Base-by-base conservation (phyloP, 2,888 invertebrate genomes). In the Eilema sororculum region DNA sequence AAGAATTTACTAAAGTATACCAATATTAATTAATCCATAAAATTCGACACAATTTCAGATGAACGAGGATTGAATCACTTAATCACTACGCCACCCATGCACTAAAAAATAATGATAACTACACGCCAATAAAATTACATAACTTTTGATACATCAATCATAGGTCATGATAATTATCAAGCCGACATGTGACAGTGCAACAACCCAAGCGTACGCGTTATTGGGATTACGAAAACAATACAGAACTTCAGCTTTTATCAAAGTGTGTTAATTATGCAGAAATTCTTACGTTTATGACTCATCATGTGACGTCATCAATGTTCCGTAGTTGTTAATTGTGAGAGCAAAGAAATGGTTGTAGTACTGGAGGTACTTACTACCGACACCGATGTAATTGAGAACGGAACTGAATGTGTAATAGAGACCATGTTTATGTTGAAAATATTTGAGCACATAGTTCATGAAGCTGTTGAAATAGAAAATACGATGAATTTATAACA, bases 231-330 rank as follows among this genome's bases (percentile, higher is more conserved):
- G 65, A 71, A 72, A 71, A 66, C 63, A 63, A 65, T 46, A 65
- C 20, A 30, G 25, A 30, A 65, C 59, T 66, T 67, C 28, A 63
- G 59, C 63, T 80, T 80, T 84, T 79, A 84, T 83, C 78, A 68
- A 77, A 77, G 78, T 80, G 67, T 76, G 78, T 84, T 83, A 82
- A 82, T 82, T 76, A 79, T 73, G 74, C 78, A 78, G 78, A 83
- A 84, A 79, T 75, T 78, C 73, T 75, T 74, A 76, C 77, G 74
- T 77, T 80, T 79, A 75, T 84, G 82, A 83, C 61, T 85, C 82
- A 84, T 81, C 72, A 79, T 74, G 30, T 84, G 84, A 85, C 85
- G 84, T 85, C 84, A 84, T 74, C 64, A 30, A 20, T 62, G 56
- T 60, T 59, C 57, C 62, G 69, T 41, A 66, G 56, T 62, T 73